phyloP scores from a whole-genome alignment of 2,113 vertebrate genomes.

The Climacteris rufus region DNA sequence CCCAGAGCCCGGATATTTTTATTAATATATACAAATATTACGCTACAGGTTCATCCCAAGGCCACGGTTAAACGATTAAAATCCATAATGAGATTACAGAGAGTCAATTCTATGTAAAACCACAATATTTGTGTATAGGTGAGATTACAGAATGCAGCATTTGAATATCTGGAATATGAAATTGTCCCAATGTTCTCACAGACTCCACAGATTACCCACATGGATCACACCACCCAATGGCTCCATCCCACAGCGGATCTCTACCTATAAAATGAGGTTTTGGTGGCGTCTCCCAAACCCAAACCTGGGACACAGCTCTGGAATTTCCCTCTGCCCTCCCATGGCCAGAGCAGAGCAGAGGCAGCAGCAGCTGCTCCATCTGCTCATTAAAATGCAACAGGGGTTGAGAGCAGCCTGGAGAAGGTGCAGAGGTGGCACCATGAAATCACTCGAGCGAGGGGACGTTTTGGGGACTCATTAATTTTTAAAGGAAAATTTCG shows the following conservation, averaged over 20 bases:
- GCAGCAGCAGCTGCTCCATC: background rate
- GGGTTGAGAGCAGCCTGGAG: background rate
- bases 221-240: fast-evolving
- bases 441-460: background rate
- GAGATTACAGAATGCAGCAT: background rate
- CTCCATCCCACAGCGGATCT: background rate
- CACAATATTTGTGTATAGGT: background rate
- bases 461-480: background rate
- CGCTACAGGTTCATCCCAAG: background rate
- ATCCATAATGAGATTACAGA: background rate
- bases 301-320: background rate
- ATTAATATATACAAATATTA: background rate
- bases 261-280: fast-evolving
- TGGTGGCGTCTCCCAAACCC: fast-evolving
- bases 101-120: background rate
- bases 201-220: fast-evolving
- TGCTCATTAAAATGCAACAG: background rate
- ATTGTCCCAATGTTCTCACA: fast-evolving
- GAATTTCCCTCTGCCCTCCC: background rate
- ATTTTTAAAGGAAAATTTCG: background rate
- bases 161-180: background rate
- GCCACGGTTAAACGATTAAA: background rate
- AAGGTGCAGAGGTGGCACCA: background rate
- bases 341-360: fast-evolving
- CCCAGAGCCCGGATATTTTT: background rate